Base-by-base conservation (phyloP, 2,113 vertebrate species). In the Albula glossodonta region DNA sequence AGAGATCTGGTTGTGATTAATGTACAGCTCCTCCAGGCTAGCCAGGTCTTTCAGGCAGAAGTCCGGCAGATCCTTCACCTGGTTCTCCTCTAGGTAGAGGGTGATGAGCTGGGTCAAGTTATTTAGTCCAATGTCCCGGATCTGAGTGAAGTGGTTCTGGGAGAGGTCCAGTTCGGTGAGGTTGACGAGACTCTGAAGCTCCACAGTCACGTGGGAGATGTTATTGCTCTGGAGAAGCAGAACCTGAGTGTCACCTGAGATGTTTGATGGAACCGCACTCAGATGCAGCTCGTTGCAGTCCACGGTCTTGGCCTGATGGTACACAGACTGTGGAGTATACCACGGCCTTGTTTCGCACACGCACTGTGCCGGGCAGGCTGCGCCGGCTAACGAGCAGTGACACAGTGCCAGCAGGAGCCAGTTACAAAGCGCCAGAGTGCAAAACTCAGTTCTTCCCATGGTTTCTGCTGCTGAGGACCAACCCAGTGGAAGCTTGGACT, bases 171-270 rank as follows among this genome's bases (percentile, higher is more conserved):
- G 93, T 81, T 97, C 96, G 0, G 96, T 96, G 85, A 96, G 92
- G 91, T 96, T 96, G 70, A 86, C 88, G 78, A 97, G 91, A 86
- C 91, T 91, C 90, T 93, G 93, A 12, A 97, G 94, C 74, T 96
- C 95, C 5, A 87, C 79, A 0, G 80, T 90, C 85, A 96, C 92
- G 77, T 87, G 91, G 0, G 95, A 96, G 84, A 97, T 96, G 91
- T 96, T 96, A 92, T 96, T 96, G 84, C 96, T 96, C 90, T 97
- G 96, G 80, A 96, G 94, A 48, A 96, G 94, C 31, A 97, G 90
- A 41, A 97, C 95, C 92, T 96, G 94, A 80, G 96, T 96, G 90
- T 95, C 94, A 0, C 88, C 48, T 0, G 95, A 96, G 0, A 96
- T 80, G 88, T 95, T 95, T 78, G 87, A 87, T 0, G 95, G 95